Conservation (phyloP, 2,888 invertebrate genomes). For the Drosophila demipolita region DNA sequence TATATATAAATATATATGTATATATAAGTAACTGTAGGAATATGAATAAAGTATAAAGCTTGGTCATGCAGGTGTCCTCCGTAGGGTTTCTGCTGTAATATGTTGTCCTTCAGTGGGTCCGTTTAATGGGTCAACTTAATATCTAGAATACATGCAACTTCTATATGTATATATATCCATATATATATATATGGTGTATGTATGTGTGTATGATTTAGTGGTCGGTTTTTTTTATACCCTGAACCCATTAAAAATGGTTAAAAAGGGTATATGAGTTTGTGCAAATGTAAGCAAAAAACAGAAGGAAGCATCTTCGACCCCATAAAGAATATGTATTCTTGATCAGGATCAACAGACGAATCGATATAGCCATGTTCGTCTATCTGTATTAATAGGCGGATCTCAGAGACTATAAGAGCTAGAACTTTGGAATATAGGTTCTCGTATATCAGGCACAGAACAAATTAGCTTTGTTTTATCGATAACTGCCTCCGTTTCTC, state of each 20-base stretch:
- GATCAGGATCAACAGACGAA: too few species aligned
- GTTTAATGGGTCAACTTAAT: conserved; percentile 36
- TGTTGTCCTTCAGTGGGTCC: conserved; percentile 29
- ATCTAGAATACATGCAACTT: neutral
- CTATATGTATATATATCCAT: neutral
- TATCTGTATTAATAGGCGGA: too few species aligned
- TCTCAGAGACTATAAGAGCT: too few species aligned
- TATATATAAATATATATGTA: neutral
- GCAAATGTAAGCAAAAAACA: too few species aligned
- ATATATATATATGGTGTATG: neutral
- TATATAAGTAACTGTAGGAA: neutral
- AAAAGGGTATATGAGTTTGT: too few species aligned
- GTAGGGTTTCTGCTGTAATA: neutral
- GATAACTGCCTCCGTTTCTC: neutral
- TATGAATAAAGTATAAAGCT: neutral
- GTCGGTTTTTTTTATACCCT: conserved; percentile 2
- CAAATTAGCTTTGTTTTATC: too few species aligned
- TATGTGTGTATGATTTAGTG: neutral
- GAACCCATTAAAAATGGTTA: too few species aligned
- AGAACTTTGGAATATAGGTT: too few species aligned
- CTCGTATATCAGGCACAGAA: too few species aligned
- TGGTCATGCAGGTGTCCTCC: neutral
- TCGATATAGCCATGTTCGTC: too few species aligned
- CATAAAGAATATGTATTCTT: too few species aligned
- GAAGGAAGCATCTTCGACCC: too few species aligned